Evolutionary conservation across 2,888 invertebrate species (phyloP).

Genomic region (Eristalinus aeneus): DNA sequence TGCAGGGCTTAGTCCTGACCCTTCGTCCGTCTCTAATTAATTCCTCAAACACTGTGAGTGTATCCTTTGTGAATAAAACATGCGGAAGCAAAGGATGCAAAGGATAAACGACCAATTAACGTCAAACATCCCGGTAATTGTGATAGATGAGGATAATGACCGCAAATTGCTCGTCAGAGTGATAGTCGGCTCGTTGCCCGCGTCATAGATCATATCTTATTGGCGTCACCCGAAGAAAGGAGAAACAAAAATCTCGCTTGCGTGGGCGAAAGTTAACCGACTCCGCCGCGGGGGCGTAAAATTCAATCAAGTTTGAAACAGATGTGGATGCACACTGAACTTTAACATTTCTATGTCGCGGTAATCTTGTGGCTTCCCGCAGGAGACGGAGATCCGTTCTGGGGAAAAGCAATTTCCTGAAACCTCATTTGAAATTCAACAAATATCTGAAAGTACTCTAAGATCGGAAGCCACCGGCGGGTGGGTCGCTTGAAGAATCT

Average conservation of each 20-base stretch:
- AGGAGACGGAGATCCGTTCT: not conserved
- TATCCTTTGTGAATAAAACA: not conserved
- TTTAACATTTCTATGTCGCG: not conserved
- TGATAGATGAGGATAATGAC: not conserved
- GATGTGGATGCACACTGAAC: not conserved
- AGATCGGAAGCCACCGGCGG: no score
- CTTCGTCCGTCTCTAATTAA: not conserved
- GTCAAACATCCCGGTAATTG: not conserved
- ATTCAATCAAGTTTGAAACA: not conserved
- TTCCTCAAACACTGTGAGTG: not conserved
- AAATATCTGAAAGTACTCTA: not conserved
- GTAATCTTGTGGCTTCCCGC: not conserved
- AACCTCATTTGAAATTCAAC: not conserved
- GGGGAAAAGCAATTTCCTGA: not conserved
- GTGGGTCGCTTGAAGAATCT: no score
- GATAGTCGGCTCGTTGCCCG: not conserved
- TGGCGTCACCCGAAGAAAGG: no score
- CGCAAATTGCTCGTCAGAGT: not conserved
- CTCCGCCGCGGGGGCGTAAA: not conserved
- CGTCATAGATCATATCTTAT: not conserved
- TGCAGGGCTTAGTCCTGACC: not conserved
- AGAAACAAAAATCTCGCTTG: not conserved
- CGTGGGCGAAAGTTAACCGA: not conserved
- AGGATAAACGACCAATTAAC: not conserved
- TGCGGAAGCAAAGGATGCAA: not conserved